Evolutionary conservation across 2,797 vertebrate species (phyloP).

Genomic region (Rhabdomys pumilio): DNA sequence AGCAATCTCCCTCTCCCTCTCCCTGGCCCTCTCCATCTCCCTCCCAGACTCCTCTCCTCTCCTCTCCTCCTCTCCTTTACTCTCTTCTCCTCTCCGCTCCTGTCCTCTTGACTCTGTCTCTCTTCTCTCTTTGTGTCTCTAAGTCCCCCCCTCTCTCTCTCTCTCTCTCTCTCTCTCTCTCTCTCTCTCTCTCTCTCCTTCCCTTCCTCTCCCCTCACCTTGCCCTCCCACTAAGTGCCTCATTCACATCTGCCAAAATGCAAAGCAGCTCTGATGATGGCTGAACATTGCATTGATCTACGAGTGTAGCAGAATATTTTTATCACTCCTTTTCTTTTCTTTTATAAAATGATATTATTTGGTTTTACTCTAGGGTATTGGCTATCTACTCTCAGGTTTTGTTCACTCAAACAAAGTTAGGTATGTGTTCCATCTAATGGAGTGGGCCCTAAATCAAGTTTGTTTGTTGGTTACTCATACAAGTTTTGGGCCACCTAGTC

Average conservation of each 20-base stretch:
- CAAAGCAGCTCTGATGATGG: not conserved
- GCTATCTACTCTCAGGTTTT: not conserved
- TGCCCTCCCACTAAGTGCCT: too few species aligned
- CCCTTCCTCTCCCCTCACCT: too few species aligned
- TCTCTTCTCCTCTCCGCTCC: too few species aligned
- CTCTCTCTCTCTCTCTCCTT: too few species aligned
- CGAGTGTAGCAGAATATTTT: not conserved
- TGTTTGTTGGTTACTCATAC: not conserved
- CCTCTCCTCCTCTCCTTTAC: too few species aligned
- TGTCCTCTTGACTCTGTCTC: too few species aligned
- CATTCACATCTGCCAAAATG: not conserved
- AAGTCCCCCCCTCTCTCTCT: too few species aligned
- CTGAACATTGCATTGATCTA: not conserved
- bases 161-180: too few species aligned
- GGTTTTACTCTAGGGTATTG: not conserved
- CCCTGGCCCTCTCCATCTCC: too few species aligned
- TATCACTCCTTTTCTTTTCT: not conserved
- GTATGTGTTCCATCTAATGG: not conserved
- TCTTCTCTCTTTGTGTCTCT: too few species aligned
- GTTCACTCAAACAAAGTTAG: not conserved
- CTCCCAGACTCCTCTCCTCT: too few species aligned
- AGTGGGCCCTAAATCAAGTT: not conserved
- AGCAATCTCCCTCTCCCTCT: too few species aligned
- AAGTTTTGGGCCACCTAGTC: not conserved
- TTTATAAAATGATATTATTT: not conserved